Evolutionary conservation across 2,113 vertebrate species (phyloP), one percentile per base, ranked within the genome.

Genomic region (Oreamnos americanus): DNA sequence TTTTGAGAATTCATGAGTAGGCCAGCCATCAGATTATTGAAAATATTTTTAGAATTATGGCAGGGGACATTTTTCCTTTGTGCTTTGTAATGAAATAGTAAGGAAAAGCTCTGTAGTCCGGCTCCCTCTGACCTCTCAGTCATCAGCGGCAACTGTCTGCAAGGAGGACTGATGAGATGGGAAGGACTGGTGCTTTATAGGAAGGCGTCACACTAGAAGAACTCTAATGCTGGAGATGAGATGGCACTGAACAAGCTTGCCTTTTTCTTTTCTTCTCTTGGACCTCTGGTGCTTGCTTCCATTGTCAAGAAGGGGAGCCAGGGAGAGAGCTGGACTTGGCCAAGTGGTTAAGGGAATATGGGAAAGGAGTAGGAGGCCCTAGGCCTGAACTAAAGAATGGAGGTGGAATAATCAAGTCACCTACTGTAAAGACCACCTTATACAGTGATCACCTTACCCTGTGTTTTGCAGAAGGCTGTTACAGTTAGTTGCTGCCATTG

Each of bases 221-320:
- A 47, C 23, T 57, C 78, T 74, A 23, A 21, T 45, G 25, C 36
- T 91, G 57, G 58, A 81, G 58, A 84, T 71, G 78, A 60, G 60
- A 89, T 89, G 47, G 74, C 47, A 82, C 9, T 47, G 62, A 49
- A 5, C 39, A 92, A 60, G 8, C 28, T 90, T 93, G 47, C 15
- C 12, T 86, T 55, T 64, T 78, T 84, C 13, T 82, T n/a, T 89
- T 81, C 49, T 85, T 90, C 89, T 36, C 13, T 67, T 93, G 51
- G 30, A 55, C 43, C 33, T 43, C 58, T 76, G 57, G 45, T 23
- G 15, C 30, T 19, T 81, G 47, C 17, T 90, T 91, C 16, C 13
- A 1, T 91, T 94, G 85, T 71, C 55, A 95, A 58, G 62, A 60
- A 95, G 45, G 79, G 39, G 64, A 97, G 87, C 93, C 85, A 87